These are phyloP conservation scores for Pogonophryne albipinna DNA, from an alignment of 2,797 vertebrate species.

Conservation along the genomic window DNA sequence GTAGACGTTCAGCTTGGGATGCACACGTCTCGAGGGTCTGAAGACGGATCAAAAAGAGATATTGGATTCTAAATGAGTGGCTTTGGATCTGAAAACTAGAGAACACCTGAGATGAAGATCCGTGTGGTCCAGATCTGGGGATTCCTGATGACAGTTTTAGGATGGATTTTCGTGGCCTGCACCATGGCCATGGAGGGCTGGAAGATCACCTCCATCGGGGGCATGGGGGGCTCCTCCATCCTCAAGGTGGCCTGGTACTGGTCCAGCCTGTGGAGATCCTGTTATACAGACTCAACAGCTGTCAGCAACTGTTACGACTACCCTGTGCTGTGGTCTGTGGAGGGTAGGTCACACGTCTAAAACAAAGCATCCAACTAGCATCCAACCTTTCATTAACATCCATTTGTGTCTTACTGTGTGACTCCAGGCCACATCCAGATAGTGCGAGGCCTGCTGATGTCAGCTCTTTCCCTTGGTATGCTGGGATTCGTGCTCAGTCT, in stretches of 20 bases:
- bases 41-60: neutral
- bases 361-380: neutral
- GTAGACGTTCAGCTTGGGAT: neutral
- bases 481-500: slow-evolving; percentile 86
- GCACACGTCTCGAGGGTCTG: neutral
- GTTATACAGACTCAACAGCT: slow-evolving; percentile 92
- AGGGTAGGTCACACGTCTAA: slow-evolving; percentile 81
- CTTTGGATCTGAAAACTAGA: neutral
- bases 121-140: slow-evolving; percentile 92
- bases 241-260: slow-evolving; percentile 94
- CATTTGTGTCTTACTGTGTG: slow-evolving; percentile 16
- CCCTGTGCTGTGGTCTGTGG: slow-evolving; percentile 92
- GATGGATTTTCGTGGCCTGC: slow-evolving; percentile 94
- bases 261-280: slow-evolving; percentile 96
- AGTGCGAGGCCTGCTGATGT: slow-evolving; percentile 85
- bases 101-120: slow-evolving; percentile 83
- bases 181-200: slow-evolving; percentile 96
- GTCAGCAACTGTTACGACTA: slow-evolving; percentile 95
- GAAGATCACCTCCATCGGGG: slow-evolving; percentile 92
- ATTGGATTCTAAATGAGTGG: neutral
- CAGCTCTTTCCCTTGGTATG: slow-evolving; percentile 80
- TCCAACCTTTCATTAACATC: neutral
- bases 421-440: slow-evolving; percentile 83
- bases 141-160: slow-evolving; percentile 89
- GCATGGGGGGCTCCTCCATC: slow-evolving; percentile 86